phyloP scores from a whole-genome alignment of 2,797 vertebrate species.

The Lutra lutra region DNA sequence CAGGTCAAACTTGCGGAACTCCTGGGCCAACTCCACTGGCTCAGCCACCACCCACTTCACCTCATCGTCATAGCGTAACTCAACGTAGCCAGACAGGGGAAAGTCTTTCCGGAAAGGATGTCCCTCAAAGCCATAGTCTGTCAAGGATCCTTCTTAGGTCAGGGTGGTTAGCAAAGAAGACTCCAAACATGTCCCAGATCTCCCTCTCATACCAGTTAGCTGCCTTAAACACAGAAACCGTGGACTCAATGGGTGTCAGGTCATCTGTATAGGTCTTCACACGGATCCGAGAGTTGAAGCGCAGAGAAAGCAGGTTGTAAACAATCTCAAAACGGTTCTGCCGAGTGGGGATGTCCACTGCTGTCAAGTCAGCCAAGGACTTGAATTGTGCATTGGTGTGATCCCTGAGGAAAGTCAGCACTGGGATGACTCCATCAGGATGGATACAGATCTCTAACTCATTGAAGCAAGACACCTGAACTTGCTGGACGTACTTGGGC shows the following conservation, averaged over 20 bases:
- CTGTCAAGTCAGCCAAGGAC: constrained; percentile 94
- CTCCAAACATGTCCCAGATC: constrained; percentile 99
- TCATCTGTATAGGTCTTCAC: constrained; percentile 98
- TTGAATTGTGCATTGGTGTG: constrained; percentile 97
- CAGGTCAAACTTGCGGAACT: constrained; percentile 98
- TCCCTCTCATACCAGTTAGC: constrained; percentile 99
- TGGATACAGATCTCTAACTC: constrained; percentile 98
- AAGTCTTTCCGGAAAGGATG: constrained; percentile 99
- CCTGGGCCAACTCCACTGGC: constrained; percentile 95
- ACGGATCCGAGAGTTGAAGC: constrained; percentile 94
- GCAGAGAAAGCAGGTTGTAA: constrained; percentile 95
- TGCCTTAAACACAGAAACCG: constrained; percentile 89
- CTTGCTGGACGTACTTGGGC: constrained; percentile 97
- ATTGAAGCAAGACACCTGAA: constrained; percentile 94
- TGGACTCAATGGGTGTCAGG: constrained; percentile 93
- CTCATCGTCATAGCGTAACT: constrained; percentile 98
- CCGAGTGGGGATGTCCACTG: constrained; percentile 93
- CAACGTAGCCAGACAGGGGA: constrained; percentile 97
- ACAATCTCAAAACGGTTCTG: constrained; percentile 98
- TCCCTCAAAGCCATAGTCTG: constrained; percentile 98
- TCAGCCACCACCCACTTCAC: constrained; percentile 97
- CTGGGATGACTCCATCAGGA: constrained; percentile 94
- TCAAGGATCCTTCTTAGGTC: constrained; percentile 97
- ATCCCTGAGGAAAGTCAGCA: constrained; percentile 95
- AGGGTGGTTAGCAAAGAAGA: constrained; percentile 98